A percentile compares a stretch with the other conserved stretches of the same genome.
phyloP scores from a whole-genome alignment of 2,797 vertebrate genomes.

The Sebastolobus alascanus region DNA sequence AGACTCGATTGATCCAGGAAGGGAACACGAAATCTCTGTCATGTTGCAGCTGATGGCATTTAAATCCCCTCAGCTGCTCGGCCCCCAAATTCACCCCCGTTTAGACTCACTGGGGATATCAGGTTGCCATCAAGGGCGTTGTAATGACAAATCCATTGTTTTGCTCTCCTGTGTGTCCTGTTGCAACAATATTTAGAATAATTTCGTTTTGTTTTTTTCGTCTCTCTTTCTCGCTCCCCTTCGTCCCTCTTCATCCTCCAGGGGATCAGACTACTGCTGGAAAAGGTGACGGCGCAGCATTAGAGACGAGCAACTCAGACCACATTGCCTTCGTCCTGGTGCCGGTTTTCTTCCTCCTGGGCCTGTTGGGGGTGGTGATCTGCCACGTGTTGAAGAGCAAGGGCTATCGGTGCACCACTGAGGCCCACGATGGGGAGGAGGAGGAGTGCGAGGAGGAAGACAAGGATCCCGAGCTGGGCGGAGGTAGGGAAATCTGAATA shows the following conservation, averaged over 20 bases:
- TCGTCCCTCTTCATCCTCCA: slow-evolving; percentile 9
- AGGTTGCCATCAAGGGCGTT: slow-evolving; percentile 24
- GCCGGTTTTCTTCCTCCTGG: slow-evolving; percentile 93
- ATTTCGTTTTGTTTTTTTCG: background rate
- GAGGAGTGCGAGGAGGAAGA: slow-evolving; percentile 28
- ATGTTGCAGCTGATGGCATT: slow-evolving; percentile 21
- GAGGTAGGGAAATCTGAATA: slow-evolving; percentile 63
- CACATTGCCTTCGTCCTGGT: slow-evolving; percentile 90
- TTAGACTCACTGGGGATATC: background rate
- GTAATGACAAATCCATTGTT: background rate
- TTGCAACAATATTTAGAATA: background rate
- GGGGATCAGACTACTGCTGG: background rate
- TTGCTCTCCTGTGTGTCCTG: background rate
- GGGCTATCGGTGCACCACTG: slow-evolving; percentile 96
- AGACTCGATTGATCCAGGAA: background rate
- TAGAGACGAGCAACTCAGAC: slow-evolving; percentile 52
- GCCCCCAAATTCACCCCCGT: background rate
- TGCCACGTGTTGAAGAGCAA: slow-evolving; percentile 95
- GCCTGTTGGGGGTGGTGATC: slow-evolving; percentile 93
- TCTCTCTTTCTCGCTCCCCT: background rate
- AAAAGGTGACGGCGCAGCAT: fast-evolving
- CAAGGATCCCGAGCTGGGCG: slow-evolving; percentile 63
- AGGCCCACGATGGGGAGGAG: slow-evolving; percentile 82
- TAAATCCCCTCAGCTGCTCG: slow-evolving; percentile 62
- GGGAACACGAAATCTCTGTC: slow-evolving; percentile 37